Evolutionary conservation across 2,888 invertebrate genomes (phyloP), one percentile per base, ranked within the genome.

Genomic region (Byasa hedistus): DNA sequence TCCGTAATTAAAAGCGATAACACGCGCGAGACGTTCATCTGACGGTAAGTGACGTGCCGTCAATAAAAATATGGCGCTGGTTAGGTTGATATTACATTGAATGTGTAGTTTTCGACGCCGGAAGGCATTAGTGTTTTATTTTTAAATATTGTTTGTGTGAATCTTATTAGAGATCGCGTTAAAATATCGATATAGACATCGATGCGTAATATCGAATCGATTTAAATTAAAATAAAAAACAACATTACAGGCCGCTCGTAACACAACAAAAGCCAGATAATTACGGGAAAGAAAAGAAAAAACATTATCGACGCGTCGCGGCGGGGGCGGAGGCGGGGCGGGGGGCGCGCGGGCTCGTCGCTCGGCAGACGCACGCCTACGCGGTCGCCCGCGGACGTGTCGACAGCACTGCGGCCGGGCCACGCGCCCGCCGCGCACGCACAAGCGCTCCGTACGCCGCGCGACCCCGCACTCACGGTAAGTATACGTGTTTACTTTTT

Each of bases 391-490:
- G 81, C 83, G 87, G 84, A 85, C 89, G 90, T 86, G 82, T 82
- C 75, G 65, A 63, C 69, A 75, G 76, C 88, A 86, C 86, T 85
- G 84, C 85, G 85, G 85, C 87, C 86, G 87, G 84, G 87, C 89
- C 87, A 86, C 90, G 91, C 87, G 92, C 92, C 85, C 84, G 91
- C 89, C 92, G 89, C 88, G 91, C 85, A 80, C 82, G 77, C 78
- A 75, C 62, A 1, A 78, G 80, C 83, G 79, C 80, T 82, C 81
- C 75, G 78, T 82, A 84, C 70, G 79, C 75, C 71, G 72, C 61
- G 32, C 68, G 24, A 64, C 32, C 52, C 67, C 24, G 48, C 51
- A 36, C 44, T 62, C 23, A 22, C 19, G 61, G 65, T 66, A 17
- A 66, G 65, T 61, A 10, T 32, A 8, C 32, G 10, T 10, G 7